Conservation (phyloP, 2,113 vertebrate genomes). For the Cyanoderma ruficeps region DNA sequence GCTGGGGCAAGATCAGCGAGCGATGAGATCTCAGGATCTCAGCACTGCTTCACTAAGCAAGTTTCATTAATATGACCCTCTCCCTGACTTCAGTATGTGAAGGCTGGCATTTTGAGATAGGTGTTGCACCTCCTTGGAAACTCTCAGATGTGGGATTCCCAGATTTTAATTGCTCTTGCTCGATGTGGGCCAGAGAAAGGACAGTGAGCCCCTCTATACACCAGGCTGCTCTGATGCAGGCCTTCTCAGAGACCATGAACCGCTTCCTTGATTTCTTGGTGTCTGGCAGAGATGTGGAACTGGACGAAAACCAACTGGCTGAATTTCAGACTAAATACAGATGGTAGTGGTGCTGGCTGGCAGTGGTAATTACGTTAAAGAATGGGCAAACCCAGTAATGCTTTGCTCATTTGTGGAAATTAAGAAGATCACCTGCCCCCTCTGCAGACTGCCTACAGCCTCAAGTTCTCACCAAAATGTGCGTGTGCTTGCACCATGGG, state of each 20-base stretch:
- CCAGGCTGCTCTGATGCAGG: neutral
- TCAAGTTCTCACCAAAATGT: neutral
- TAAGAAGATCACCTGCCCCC: neutral
- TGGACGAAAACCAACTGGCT: slow-evolving; percentile 53
- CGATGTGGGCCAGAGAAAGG: neutral
- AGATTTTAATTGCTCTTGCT: neutral
- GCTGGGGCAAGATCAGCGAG: neutral
- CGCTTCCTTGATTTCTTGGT: neutral
- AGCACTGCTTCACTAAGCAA: neutral
- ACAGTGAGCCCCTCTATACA: neutral
- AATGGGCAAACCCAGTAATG: neutral
- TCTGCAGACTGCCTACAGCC: neutral
- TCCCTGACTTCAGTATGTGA: neutral
- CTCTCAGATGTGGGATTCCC: neutral
- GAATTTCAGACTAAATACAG: slow-evolving; percentile 56
- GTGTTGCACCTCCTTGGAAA: neutral
- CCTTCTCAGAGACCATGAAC: slow-evolving; percentile 1
- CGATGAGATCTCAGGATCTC: neutral
- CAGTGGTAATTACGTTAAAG: neutral
- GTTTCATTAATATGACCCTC: neutral
- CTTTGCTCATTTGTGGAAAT: slow-evolving; percentile 21
- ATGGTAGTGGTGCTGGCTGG: slow-evolving; percentile 44
- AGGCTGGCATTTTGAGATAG: neutral
- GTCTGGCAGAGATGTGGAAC: slow-evolving; percentile 14
- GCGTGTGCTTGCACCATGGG: no score